Conservation (phyloP, 2,113 vertebrate species). For the Atherinomorus stipes region DNA sequence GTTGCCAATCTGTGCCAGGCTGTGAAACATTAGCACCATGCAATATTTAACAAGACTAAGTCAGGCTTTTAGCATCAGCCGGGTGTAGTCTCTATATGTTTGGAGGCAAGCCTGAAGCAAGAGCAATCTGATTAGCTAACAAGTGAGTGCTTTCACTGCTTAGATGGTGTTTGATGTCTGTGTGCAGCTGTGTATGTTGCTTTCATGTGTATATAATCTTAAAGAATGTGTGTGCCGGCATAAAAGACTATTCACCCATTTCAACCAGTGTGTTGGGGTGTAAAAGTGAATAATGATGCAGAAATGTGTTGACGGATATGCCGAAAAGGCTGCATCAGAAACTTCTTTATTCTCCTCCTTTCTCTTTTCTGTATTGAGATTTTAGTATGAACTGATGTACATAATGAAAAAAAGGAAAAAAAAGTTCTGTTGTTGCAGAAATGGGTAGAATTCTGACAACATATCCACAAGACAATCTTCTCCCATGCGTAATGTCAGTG, state of each 20-base stretch:
- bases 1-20: slow-evolving; percentile 74
- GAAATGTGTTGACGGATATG: slow-evolving; percentile 16
- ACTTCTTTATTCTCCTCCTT: not conserved
- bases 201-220: slow-evolving; percentile 8
- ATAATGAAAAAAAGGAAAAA: too few relatives aligned
- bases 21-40: slow-evolving; percentile 77
- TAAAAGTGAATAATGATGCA: slow-evolving; percentile 24
- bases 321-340: not conserved
- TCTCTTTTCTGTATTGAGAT: not conserved
- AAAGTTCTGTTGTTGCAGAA: too few relatives aligned
- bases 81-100: slow-evolving; percentile 69
- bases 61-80: slow-evolving; percentile 77
- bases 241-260: slow-evolving; percentile 29
- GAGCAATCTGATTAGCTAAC: slow-evolving; percentile 70
- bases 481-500: too few relatives aligned
- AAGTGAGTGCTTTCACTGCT: slow-evolving; percentile 56
- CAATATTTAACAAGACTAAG: slow-evolving; percentile 83
- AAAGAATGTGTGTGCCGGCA: slow-evolving; percentile 5
- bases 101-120: slow-evolving; percentile 75
- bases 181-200: slow-evolving; percentile 2
- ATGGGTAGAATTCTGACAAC: too few relatives aligned
- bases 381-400: too few relatives aligned
- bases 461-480: too few relatives aligned
- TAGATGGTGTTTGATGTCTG: slow-evolving; percentile 19
- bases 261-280: not conserved